Evolutionary conservation across 2,888 invertebrate species (phyloP).

Genomic region (Eristalis pertinax): DNA sequence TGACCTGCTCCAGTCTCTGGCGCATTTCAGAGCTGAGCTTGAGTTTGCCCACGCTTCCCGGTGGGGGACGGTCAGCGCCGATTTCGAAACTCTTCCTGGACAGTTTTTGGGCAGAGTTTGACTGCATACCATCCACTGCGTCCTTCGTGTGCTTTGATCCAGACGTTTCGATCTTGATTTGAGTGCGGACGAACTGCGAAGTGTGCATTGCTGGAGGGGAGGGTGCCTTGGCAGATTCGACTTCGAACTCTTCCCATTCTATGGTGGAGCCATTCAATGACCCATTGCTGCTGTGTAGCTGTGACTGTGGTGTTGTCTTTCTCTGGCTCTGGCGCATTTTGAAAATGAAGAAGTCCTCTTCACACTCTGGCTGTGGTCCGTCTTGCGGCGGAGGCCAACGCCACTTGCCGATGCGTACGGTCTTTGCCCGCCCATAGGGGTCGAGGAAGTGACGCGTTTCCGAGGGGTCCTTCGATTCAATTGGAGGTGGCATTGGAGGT

Average conservation of each 20-base stretch:
- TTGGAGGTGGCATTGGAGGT: conserved; percentile 94
- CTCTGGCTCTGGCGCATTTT: conserved; percentile 92
- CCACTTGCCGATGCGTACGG: conserved; percentile 97
- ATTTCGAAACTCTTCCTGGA: conserved; percentile 87
- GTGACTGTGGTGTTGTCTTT: conserved; percentile 89
- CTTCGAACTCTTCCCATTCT: conserved; percentile 94
- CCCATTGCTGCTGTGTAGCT: conserved; percentile 78
- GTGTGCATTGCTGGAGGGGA: conserved; percentile 75
- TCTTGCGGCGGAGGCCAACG: conserved; percentile 95
- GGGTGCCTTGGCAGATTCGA: conserved; percentile 82
- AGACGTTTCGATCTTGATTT: conserved; percentile 77
- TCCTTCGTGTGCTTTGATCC: conserved; percentile 50
- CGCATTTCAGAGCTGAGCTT: conserved; percentile 96
- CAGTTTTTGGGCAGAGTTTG: conserved; percentile 73
- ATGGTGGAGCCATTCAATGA: conserved; percentile 82
- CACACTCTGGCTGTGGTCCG: conserved; percentile 87
- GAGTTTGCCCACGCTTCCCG: conserved; percentile 94
- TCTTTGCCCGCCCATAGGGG: conserved; percentile 95
- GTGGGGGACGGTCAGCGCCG: conserved; percentile 90
- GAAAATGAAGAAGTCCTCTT: conserved; percentile 93
- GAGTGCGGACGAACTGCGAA: conserved; percentile 76
- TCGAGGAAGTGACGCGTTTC: conserved; percentile 92
- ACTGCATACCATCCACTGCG: conserved; percentile 9
- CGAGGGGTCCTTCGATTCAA: conserved; percentile 90
- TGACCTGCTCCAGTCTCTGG: conserved; percentile 92